These are phyloP conservation scores for Struthidea cinerea DNA, from an alignment of 2,113 vertebrate species.

Conservation along the genomic window DNA sequence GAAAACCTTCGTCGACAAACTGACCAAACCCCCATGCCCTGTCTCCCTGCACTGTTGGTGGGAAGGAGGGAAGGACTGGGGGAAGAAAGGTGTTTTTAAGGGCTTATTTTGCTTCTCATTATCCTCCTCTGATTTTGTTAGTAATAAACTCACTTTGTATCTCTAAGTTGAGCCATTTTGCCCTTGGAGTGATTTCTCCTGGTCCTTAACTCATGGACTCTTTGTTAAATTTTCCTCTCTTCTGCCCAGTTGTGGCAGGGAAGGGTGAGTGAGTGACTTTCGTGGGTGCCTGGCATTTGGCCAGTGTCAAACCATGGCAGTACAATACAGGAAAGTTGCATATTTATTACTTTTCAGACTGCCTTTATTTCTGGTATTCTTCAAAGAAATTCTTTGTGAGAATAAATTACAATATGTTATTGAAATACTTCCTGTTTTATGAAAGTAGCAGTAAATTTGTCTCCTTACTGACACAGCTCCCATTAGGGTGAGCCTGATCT, in stretches of 20 bases:
- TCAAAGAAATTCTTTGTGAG: not conserved
- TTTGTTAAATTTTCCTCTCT: not conserved
- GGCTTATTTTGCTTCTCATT: not conserved
- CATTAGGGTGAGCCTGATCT: not conserved
- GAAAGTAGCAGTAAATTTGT: not conserved
- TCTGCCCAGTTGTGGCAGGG: not conserved
- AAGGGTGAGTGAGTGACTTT: not conserved
- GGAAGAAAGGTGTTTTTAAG: not conserved
- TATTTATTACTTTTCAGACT: not conserved
- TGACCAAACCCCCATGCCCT: not conserved
- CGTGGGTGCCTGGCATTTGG: accelerated
- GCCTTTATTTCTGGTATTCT: not conserved
- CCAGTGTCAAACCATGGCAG: not conserved
- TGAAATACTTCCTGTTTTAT: not conserved
- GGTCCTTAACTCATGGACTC: not conserved
- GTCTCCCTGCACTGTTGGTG: accelerated
- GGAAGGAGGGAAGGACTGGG: not conserved
- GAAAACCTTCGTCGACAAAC: accelerated
- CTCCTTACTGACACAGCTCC: not conserved
- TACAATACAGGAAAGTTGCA: not conserved
- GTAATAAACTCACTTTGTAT: not conserved
- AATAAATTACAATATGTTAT: not conserved
- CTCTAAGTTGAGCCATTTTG: not conserved
- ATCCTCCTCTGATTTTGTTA: not conserved
- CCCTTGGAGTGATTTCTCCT: not conserved